phyloP scores from a whole-genome alignment of 2,113 vertebrate genomes.

The Hassar affinis region DNA sequence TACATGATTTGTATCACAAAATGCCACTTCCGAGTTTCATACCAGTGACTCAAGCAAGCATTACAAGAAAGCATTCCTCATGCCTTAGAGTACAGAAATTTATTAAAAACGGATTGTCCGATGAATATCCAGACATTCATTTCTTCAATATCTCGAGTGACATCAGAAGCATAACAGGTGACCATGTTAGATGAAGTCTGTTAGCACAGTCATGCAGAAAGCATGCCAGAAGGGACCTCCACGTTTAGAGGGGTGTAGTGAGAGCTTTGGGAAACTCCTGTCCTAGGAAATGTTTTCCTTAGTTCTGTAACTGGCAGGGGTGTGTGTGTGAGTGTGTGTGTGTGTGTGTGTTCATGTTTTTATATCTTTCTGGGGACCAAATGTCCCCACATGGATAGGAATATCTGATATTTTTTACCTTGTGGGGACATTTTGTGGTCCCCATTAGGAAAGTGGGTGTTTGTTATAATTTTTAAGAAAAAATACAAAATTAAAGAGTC shows the following conservation, averaged over 20 bases:
- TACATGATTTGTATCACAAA: not conserved
- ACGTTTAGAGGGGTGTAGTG: constrained; percentile 10
- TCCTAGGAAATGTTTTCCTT: constrained; percentile 62
- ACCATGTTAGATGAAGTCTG: constrained; percentile 7
- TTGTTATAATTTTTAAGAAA: too few relatives aligned
- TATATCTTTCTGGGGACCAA: not conserved
- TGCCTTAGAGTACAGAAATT: not conserved
- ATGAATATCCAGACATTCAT: constrained; percentile 13
- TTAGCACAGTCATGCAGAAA: constrained; percentile 13
- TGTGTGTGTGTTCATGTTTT: not conserved
- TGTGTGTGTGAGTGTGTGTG: not conserved
- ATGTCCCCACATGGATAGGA: too few relatives aligned
- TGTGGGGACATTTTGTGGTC: not conserved
- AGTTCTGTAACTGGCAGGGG: constrained; percentile 52
- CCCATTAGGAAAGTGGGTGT: not conserved
- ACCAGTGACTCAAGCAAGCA: constrained; percentile 8
- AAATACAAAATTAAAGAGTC: too few relatives aligned
- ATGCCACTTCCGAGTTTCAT: not conserved
- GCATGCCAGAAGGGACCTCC: constrained; percentile 26
- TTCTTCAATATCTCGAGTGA: constrained; percentile 24
- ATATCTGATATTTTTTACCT: not conserved
- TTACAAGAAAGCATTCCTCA: not conserved
- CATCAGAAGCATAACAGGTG: constrained; percentile 36
- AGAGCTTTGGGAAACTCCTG: constrained; percentile 51
- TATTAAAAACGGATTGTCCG: not conserved